These are phyloP conservation scores for Hemicrepidius hirtus DNA, from an alignment of 2,888 invertebrate genomes.

Conservation along the genomic window DNA sequence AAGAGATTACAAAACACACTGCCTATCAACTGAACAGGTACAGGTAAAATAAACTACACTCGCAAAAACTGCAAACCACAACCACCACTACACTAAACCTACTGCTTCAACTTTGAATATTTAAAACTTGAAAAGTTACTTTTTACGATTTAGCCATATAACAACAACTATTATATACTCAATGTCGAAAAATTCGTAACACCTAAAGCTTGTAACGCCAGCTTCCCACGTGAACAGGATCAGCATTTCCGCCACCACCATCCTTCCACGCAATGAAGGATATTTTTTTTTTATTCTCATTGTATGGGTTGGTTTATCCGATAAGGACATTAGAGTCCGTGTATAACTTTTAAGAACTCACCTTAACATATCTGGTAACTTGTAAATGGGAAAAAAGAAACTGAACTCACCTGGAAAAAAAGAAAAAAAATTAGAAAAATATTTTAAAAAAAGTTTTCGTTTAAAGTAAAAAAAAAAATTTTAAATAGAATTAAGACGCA, in stretches of 20 bases:
- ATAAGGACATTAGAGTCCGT: background rate
- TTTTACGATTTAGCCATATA: background rate
- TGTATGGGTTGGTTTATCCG: background rate
- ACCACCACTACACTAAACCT: slow-evolving; percentile 6
- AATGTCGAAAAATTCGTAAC: slow-evolving; percentile 22
- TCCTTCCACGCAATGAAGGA: background rate
- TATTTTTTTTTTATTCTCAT: background rate
- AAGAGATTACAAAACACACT: too few relatives aligned
- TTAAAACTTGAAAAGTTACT: slow-evolving; percentile 8
- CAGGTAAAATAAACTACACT: too few relatives aligned
- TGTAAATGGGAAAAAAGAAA: background rate
- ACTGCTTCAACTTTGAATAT: slow-evolving; percentile 4
- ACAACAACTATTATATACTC: slow-evolving; percentile 10
- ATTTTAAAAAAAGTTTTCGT: too few relatives aligned
- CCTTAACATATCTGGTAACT: background rate
- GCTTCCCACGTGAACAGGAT: slow-evolving; percentile 25
- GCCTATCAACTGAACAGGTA: background rate
- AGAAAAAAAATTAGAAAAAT: background rate
- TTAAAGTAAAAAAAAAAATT: too few relatives aligned
- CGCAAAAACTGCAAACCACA: background rate
- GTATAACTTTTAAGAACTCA: too few relatives aligned
- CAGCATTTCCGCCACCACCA: slow-evolving; percentile 26
- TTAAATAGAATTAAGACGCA: too few relatives aligned
- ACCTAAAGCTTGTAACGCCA: background rate
- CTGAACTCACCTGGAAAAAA: slow-evolving; percentile 1